These are phyloP conservation scores for Copsychus sechellarum DNA, from an alignment of 2,113 vertebrate genomes.

Conservation along the genomic window DNA sequence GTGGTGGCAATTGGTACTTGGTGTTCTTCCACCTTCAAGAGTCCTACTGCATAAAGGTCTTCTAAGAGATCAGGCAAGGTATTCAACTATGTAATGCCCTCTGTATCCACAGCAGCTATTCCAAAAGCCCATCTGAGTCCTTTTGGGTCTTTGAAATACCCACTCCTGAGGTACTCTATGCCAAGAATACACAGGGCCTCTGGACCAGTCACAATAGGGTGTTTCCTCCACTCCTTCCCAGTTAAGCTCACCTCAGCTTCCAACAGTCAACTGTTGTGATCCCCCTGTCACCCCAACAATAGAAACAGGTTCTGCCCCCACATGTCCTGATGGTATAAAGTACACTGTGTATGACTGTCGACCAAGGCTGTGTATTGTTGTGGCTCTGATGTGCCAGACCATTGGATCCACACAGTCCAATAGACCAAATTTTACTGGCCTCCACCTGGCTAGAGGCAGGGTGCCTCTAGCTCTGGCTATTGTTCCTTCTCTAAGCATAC, in stretches of 20 bases:
- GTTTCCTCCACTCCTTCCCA: not conserved
- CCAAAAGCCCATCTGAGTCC: not conserved
- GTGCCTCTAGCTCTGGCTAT: not conserved
- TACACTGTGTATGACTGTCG: not conserved
- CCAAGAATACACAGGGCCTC: not conserved
- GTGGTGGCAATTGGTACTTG: not conserved
- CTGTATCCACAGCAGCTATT: not conserved
- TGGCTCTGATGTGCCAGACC: not conserved
- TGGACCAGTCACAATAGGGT: not conserved
- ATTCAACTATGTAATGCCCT: not conserved
- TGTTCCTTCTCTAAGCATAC: not conserved
- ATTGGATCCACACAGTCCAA: too few relatives aligned
- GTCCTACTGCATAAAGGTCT: not conserved
- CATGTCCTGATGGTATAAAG: not conserved
- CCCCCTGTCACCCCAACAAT: not conserved
- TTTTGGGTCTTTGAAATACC: not conserved
- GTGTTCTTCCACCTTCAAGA: not conserved
- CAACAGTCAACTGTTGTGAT: not conserved
- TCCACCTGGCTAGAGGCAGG: too few relatives aligned
- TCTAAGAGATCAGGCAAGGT: too few relatives aligned
- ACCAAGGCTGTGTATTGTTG: not conserved
- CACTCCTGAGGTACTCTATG: not conserved
- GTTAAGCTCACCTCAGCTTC: not conserved
- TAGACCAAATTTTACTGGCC: too few relatives aligned
- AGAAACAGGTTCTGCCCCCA: not conserved